These are phyloP conservation scores for Operophtera brumata DNA, from an alignment of 2,888 invertebrate species.

Conservation along the genomic window DNA sequence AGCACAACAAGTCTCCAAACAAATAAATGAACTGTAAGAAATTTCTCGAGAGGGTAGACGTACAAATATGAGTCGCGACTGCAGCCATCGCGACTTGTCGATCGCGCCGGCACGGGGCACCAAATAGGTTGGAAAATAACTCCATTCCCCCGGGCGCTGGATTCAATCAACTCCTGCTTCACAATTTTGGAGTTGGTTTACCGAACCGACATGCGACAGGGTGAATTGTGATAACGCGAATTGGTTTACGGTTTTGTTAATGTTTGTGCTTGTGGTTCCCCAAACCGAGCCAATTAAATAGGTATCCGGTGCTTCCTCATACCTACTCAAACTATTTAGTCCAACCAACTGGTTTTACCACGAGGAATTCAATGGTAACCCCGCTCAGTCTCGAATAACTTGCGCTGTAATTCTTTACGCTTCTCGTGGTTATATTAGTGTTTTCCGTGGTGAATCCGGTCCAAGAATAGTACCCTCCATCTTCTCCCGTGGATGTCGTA, in stretches of 20 bases:
- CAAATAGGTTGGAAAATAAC: conserved; percentile 78
- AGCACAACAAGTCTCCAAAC: conserved; percentile 65
- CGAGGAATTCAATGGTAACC: conserved; percentile 17
- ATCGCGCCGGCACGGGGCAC: conserved; percentile 49
- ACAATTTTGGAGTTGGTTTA: conserved; percentile 78
- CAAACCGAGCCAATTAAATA: conserved; percentile 42
- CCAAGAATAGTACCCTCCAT: too few relatives aligned
- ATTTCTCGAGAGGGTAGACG: conserved; percentile 68
- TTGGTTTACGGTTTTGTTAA: conserved; percentile 50
- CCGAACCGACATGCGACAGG: conserved; percentile 49
- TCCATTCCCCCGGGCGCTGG: conserved; percentile 72
- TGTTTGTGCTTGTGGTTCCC: conserved; percentile 16
- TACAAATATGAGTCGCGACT: conserved; percentile 59
- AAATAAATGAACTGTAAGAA: conserved; percentile 75
- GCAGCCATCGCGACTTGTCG: conserved; percentile 46
- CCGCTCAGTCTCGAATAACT: conserved; percentile 7
- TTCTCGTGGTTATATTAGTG: background rate
- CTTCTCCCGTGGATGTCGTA: too few relatives aligned
- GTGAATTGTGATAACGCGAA: conserved; percentile 59
- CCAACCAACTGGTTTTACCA: too few relatives aligned
- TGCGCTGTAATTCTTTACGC: background rate
- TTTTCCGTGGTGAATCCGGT: too few relatives aligned
- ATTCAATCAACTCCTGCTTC: conserved; percentile 78
- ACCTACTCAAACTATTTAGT: too few relatives aligned
- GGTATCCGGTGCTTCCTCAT: too few relatives aligned